phyloP scores from a whole-genome alignment of 2,888 invertebrate genomes.

The Euzetes globulus region DNA sequence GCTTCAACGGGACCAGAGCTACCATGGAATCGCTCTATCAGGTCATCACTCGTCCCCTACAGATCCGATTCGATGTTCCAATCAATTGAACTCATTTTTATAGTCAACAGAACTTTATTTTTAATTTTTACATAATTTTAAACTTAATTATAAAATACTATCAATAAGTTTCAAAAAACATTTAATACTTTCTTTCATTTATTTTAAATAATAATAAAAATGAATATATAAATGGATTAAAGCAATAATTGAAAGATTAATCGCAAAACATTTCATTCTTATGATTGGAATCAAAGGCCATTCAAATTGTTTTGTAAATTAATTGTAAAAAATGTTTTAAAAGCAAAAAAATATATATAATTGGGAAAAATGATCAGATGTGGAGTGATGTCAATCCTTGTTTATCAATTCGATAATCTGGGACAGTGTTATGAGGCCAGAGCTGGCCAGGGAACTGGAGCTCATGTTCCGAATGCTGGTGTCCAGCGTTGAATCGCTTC shows the following conservation, averaged over 20 bases:
- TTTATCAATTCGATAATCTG: not conserved
- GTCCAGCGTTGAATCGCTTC: not conserved
- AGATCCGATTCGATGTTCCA: not conserved
- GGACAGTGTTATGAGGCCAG: not conserved
- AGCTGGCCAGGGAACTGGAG: not conserved
- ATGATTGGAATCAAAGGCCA: not conserved
- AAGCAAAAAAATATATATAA: not conserved
- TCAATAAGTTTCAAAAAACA: not conserved
- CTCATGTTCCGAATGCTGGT: not conserved
- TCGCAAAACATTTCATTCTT: not conserved
- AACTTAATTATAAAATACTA: not conserved
- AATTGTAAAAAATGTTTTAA: not conserved
- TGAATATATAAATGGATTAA: not conserved
- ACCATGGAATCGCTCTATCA: slow-evolving; percentile 9
- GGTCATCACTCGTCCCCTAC: not conserved
- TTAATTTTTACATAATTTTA: not conserved
- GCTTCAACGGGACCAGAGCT: not conserved
- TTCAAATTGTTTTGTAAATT: not conserved
- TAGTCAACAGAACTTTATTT: not conserved
- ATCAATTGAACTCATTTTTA: not conserved
- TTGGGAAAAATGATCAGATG: not conserved
- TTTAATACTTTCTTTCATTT: not conserved
- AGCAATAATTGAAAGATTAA: not conserved
- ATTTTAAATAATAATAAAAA: not conserved
- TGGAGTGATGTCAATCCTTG: not conserved